Percentiles rank a stretch among this genome's conserved stretches.
phyloP scores from a whole-genome alignment of 2,888 invertebrate species.

The Drosophila buzzatii region DNA sequence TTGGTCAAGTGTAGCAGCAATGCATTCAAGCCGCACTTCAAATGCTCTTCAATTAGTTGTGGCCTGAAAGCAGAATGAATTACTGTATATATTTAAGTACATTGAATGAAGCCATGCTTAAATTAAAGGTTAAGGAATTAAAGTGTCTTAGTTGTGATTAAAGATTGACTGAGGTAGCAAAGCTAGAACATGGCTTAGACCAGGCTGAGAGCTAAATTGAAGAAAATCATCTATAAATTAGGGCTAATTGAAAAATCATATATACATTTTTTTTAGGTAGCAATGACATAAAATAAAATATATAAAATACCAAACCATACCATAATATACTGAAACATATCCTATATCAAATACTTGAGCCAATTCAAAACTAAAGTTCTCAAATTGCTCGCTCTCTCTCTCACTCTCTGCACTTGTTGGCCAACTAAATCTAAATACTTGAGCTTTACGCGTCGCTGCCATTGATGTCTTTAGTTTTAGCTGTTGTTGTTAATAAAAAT shows the following conservation, averaged over 20 bases:
- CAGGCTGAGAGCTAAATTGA: neutral
- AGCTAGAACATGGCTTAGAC: neutral
- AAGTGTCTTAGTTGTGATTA: neutral
- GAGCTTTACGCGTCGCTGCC: neutral
- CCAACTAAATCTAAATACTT: neutral
- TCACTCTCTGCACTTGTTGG: too few relatives aligned
- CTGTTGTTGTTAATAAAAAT: neutral
- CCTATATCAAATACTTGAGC: too few relatives aligned
- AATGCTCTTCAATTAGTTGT: conserved; percentile 10
- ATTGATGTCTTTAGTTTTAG: neutral
- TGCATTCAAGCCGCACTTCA: conserved; percentile 17
- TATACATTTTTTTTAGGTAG: too few relatives aligned
- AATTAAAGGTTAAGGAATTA: neutral
- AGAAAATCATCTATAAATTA: neutral
- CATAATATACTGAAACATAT: too few relatives aligned
- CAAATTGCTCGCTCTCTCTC: neutral
- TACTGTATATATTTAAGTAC: neutral
- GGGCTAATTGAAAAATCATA: too few relatives aligned
- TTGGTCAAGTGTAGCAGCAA: conserved; percentile 20
- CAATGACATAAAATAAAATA: too few relatives aligned
- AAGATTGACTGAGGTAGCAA: neutral
- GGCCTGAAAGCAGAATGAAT: neutral
- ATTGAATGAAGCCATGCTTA: neutral
- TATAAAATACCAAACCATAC: too few relatives aligned
- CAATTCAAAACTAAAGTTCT: neutral